Percentiles rank a stretch among this genome's conserved stretches.
phyloP scores from a whole-genome alignment of 2,797 vertebrate species.

The Pipistrellus kuhlii region DNA sequence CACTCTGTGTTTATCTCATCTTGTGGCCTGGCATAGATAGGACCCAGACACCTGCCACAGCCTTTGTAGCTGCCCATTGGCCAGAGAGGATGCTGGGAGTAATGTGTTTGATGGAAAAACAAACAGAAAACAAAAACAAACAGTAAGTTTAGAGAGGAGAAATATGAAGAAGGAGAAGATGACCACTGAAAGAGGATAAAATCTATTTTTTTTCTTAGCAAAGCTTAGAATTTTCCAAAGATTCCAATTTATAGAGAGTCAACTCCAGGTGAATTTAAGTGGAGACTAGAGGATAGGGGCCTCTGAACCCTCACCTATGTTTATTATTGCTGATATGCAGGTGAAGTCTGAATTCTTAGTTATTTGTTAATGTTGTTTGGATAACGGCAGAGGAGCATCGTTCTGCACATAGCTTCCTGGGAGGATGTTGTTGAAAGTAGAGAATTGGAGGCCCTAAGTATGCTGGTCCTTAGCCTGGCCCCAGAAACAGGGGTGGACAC shows the following conservation, averaged over 20 bases:
- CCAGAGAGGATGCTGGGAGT: background rate
- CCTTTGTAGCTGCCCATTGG: background rate
- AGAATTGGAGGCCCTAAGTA: background rate
- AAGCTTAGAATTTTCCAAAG: background rate
- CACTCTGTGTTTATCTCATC: background rate
- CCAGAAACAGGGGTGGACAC: background rate
- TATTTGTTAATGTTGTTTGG: background rate
- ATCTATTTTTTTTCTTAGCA: background rate
- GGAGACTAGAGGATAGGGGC: background rate
- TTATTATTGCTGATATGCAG: background rate
- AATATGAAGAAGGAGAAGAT: background rate
- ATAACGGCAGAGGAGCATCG: no score
- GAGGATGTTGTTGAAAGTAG: background rate
- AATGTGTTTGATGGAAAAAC: background rate
- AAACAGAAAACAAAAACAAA: background rate
- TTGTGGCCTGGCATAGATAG: background rate
- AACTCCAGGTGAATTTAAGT: background rate
- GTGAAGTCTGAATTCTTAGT: no score
- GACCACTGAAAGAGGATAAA: background rate
- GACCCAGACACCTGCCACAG: background rate
- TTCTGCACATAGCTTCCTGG: background rate
- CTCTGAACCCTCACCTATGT: background rate
- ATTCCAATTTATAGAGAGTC: background rate
- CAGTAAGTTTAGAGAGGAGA: background rate
- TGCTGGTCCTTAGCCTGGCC: background rate